phyloP scores from a whole-genome alignment of 2,797 vertebrate genomes.

The Novumbra hubbsi region DNA sequence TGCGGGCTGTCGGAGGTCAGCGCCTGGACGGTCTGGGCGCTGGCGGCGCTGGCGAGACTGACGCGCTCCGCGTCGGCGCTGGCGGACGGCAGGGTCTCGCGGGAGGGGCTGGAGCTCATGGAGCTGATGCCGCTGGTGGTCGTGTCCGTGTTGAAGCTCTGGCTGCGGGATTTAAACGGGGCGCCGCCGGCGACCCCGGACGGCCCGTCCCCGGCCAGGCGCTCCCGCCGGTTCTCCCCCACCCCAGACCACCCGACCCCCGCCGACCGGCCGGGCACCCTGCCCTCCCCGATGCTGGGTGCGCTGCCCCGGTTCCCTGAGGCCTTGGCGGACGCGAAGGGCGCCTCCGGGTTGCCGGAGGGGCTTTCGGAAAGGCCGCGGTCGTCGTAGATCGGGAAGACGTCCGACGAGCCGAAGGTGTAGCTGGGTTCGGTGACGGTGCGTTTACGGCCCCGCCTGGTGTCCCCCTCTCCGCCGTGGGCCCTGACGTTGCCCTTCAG shows the following conservation, averaged over 20 bases:
- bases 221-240: slow-evolving; percentile 74
- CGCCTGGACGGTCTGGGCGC: slow-evolving; percentile 79
- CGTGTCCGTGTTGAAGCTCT: slow-evolving; percentile 87
- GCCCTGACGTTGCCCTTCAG: slow-evolving; percentile 69
- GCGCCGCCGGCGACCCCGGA: slow-evolving; percentile 57
- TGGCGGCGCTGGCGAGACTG: slow-evolving; percentile 82
- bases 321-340: slow-evolving; percentile 74
- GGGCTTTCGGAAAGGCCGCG: slow-evolving; percentile 71
- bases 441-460: slow-evolving; percentile 66
- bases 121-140: slow-evolving; percentile 87
- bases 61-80: slow-evolving; percentile 79
- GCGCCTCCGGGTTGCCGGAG: slow-evolving; percentile 76
- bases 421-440: slow-evolving; percentile 77
- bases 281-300: slow-evolving; percentile 74
- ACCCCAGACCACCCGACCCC: slow-evolving; percentile 63
- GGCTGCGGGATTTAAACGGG: slow-evolving; percentile 84
- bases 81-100: slow-evolving; percentile 75
- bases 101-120: slow-evolving; percentile 85
- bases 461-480: slow-evolving; percentile 56
- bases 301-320: slow-evolving; percentile 74
- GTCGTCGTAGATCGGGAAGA: slow-evolving; percentile 65
- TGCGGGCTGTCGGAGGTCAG: slow-evolving; percentile 70
- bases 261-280: slow-evolving; percentile 74
- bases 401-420: slow-evolving; percentile 72
- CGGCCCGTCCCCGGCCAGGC: slow-evolving; percentile 71